Conservation (phyloP, 1,140 invertebrate species). For the Apis cerana region DNA sequence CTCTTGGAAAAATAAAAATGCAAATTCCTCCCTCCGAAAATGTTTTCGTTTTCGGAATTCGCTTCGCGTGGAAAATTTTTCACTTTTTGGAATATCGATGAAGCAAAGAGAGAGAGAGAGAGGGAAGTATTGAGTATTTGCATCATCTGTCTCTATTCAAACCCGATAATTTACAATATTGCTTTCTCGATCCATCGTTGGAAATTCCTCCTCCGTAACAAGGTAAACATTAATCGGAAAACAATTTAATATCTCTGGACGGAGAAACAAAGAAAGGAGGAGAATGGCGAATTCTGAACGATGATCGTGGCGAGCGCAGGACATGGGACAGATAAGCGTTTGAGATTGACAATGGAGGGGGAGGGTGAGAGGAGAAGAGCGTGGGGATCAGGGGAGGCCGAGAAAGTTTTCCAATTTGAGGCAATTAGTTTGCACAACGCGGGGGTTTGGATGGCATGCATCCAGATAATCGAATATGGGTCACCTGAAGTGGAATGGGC, state of each 20-base stretch:
- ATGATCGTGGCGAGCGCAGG: background rate
- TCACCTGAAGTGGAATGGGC: slow-evolving; percentile 60
- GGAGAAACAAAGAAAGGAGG: background rate
- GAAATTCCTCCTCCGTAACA: no score
- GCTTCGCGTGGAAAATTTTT: no score
- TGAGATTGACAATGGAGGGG: slow-evolving; percentile 53
- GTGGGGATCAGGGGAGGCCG: slow-evolving; percentile 38
- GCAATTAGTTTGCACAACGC: slow-evolving; percentile 68
- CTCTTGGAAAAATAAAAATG: background rate
- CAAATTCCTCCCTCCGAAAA: no score
- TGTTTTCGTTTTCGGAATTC: no score
- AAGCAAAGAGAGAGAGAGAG: no score
- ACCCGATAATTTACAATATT: no score
- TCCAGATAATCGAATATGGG: slow-evolving; percentile 71
- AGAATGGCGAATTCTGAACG: background rate
- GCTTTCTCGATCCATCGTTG: no score
- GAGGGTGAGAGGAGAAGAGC: background rate
- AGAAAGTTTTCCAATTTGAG: slow-evolving; percentile 72
- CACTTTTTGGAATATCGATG: no score
- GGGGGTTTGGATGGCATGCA: slow-evolving; percentile 61
- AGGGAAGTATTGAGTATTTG: no score
- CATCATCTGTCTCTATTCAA: no score
- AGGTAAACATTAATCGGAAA: background rate
- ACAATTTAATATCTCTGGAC: background rate
- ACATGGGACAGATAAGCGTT: slow-evolving; percentile 4